Base-by-base conservation (phyloP, 2,113 vertebrate species). In the Ancistrus triradiatus region DNA sequence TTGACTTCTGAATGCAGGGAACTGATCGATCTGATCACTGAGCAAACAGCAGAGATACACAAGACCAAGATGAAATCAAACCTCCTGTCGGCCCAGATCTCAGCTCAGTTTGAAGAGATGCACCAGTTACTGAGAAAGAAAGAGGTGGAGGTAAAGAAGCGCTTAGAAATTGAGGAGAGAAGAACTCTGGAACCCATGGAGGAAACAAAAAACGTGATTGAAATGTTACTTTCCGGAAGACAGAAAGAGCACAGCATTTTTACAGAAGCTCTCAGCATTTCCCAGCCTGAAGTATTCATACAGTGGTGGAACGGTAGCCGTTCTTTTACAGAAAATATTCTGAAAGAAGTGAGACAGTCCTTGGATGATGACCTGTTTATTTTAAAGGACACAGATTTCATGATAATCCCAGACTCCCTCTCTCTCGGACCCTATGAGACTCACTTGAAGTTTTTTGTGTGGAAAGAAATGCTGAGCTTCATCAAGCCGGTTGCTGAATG, bases 91-190 rank as follows among this genome's bases (percentile, higher is more conserved):
- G 58, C 4, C 1, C 60, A 68, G 14, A 68, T 83, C 51, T 31
- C 28, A 15, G 19, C 9, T 1, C 70, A 77, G 60, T 83, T 83
- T 63, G 51, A 76, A 25, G 65, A 73, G 55, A 69, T 84, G 75
- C 79, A 77, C 7, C 49, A 73, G 28, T 76, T 80, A 40, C 68
- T 83, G 43, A 58, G 44, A 3, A 58, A 49, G 18, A 79, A 75
- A 63, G 73, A 84, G 64, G 24, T 65, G 1, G 64, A 83, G 59
- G 27, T 81, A 9, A 69, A 66, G 31, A 66, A 66, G 2, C 42
- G 59, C 7, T 46, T 81, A 24, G 46, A 57, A 28, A 0, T 4
- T 5, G 58, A 73, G 31, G 67, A 76, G 57, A 22, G 21, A 1
- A 66, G 52, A 0, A 28, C n/a, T 7, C 11, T 72, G 1, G 7